Evolutionary conservation across 2,113 vertebrate genomes (phyloP).

Genomic region (Rostratula benghalensis): DNA sequence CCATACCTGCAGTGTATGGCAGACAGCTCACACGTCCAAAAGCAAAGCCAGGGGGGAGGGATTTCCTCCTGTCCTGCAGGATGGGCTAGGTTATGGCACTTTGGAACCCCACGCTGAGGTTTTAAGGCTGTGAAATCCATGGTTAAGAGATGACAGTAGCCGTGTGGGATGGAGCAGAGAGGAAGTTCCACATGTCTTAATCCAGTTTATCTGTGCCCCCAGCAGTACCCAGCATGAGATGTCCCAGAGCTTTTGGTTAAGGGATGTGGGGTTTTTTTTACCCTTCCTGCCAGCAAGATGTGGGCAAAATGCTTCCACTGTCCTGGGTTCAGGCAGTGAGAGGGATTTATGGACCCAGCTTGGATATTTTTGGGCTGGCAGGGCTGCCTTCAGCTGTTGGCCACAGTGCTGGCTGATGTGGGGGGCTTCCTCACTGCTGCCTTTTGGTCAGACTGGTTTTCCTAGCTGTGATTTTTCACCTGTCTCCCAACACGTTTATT

Average conservation of each 20-base stretch:
- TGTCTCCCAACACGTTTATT: neutral
- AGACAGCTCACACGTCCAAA: neutral
- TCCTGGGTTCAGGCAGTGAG: neutral
- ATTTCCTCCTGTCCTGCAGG: neutral
- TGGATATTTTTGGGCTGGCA: neutral
- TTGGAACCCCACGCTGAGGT: neutral
- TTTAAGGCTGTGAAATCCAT: neutral
- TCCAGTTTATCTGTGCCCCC: neutral
- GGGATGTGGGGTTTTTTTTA: neutral
- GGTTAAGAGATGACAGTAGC: neutral
- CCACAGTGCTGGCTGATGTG: neutral
- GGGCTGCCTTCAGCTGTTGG: neutral
- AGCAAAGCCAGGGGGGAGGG: neutral
- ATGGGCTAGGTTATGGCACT: neutral
- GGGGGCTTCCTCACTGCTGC: neutral
- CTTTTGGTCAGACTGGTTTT: neutral
- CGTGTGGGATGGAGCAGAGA: neutral
- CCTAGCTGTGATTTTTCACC: neutral
- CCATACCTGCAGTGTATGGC: neutral
- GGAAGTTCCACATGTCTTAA: neutral
- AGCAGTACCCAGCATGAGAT: neutral
- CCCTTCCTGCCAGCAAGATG: neutral
- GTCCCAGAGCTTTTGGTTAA: neutral
- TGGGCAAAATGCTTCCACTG: rapidly evolving
- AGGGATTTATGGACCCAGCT: neutral